phyloP scores from a whole-genome alignment of 2,797 vertebrate genomes.

The Scolopax rusticola region DNA sequence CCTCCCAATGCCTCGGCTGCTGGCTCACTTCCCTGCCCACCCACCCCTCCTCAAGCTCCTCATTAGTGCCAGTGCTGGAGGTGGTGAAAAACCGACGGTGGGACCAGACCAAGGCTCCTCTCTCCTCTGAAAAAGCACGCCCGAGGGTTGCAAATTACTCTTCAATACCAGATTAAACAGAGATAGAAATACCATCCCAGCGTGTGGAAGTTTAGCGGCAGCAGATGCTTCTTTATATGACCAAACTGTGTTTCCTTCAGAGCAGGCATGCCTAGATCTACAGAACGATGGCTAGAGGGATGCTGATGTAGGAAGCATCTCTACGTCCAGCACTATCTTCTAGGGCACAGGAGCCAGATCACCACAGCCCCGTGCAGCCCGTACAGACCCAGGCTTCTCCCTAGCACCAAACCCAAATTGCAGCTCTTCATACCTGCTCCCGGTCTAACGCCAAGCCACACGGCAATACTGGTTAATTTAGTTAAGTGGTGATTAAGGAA shows the following conservation, averaged over 20 bases:
- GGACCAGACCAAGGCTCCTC: background rate
- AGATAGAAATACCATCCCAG: background rate
- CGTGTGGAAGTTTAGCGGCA: background rate
- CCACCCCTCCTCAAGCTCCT: background rate
- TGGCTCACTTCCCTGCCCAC: background rate
- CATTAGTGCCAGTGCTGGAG: background rate
- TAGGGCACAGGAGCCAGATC: background rate
- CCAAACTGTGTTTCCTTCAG: background rate
- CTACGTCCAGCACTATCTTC: rapidly evolving
- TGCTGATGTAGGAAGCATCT: background rate
- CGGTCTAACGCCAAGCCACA: background rate
- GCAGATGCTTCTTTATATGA: background rate
- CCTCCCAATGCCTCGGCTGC: background rate
- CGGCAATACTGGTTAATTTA: background rate
- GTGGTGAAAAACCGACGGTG: background rate
- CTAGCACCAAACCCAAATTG: background rate
- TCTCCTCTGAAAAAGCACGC: background rate
- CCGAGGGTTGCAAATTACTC: background rate
- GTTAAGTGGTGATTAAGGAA: conserved; percentile 46
- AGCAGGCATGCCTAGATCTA: background rate
- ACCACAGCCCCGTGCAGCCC: background rate
- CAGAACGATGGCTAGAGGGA: background rate
- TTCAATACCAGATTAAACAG: background rate
- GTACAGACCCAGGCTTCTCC: rapidly evolving
- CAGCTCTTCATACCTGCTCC: background rate